Base-by-base conservation (phyloP, 2,113 vertebrate genomes). In the Illadopsis cleaveri region DNA sequence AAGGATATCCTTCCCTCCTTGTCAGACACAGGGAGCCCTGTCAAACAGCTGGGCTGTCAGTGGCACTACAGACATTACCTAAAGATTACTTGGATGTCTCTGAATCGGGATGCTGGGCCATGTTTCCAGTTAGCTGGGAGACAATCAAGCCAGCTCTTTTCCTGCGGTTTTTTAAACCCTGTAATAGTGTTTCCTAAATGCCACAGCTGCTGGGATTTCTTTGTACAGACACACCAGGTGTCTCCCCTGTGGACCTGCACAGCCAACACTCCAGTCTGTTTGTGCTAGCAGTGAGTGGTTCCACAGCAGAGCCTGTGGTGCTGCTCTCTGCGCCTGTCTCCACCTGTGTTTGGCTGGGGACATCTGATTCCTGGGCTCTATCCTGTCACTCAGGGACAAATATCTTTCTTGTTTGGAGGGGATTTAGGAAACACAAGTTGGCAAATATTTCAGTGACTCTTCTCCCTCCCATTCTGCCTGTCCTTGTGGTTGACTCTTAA, bases 41-140 rank as follows among this genome's bases (percentile, higher is more conserved):
- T 58, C 15, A 20, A 4, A 64, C 37, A 61, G 1, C 23, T 53
- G 33, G 30, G 30, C 50, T 35, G 18, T 22, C 56, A 25, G 0
- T 61, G 24, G 10, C 45, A 15, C 38, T 65, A 2, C 21, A 54
- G 30, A 4, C 10, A 6, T 35, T 64, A 40, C 80, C 37, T 62
- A 40, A 30, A 62, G 37, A 62, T 21, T 62, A 27, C 27, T 19
- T 40, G 42, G 51, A 12, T 30, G 15, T 28, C 48, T 89, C 47
- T 9, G 3, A 10, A 62, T 37, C 0, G 3, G n/a, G 13, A 9
- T 12, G 2, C 25, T 66, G 42, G 25, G 9, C 24, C 4, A 0
- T 6, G 6, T 77, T 86, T 84, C 42, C 37, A 22, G 42, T 37
- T 54, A 54, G 25, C 6, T 64, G 24, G 8, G 24, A 47, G 30